phyloP scores from a whole-genome alignment of 2,888 invertebrate species.

The Invenusta paracnida region DNA sequence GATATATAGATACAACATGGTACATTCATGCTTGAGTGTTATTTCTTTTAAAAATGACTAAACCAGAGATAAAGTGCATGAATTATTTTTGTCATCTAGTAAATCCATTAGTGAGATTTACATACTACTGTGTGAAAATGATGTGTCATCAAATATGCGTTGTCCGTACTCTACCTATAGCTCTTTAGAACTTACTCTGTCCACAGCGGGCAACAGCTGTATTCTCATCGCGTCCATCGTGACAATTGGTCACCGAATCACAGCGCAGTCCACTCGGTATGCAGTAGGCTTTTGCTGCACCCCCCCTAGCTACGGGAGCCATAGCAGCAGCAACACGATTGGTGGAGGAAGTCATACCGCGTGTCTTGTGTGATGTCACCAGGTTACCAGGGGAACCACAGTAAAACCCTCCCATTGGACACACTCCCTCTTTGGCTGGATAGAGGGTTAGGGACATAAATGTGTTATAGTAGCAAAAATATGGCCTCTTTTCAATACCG shows the following conservation, averaged over 20 bases:
- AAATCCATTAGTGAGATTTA: no score
- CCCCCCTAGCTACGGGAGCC: not conserved
- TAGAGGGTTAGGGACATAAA: not conserved
- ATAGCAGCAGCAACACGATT: not conserved
- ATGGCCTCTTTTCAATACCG: no score
- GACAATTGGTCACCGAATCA: constrained; percentile 34
- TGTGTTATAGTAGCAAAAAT: no score
- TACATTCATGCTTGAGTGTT: no score
- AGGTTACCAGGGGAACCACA: not conserved
- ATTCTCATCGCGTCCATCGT: constrained; percentile 35
- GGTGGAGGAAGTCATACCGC: not conserved
- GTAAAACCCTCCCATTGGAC: not conserved
- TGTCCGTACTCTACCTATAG: no score
- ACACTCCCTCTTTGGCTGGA: not conserved
- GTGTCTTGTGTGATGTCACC: not conserved
- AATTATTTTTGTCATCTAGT: no score
- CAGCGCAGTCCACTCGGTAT: constrained; percentile 33
- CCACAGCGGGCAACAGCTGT: not conserved
- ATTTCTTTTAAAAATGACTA: no score
- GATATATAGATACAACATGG: no score
- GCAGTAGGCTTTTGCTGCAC: not conserved
- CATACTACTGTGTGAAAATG: no score
- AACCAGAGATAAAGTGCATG: no score
- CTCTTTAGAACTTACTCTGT: no score
- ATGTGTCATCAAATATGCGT: no score